Conservation (phyloP, 2,113 vertebrate species). For the Sebastes fasciatus region DNA sequence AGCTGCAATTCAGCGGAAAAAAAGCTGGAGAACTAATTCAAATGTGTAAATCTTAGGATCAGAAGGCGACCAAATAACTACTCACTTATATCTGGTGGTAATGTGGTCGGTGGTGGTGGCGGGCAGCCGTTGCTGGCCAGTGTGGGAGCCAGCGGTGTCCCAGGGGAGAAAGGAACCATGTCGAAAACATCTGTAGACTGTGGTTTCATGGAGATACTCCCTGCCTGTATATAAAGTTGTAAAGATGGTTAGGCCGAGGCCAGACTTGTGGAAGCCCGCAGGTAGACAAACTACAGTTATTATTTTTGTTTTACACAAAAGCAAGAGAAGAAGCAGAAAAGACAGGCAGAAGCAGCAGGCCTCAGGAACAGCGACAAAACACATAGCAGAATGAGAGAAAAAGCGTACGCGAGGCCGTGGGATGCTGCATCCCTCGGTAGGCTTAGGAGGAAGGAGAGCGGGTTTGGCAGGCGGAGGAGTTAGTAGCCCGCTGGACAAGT, state of each 20-base stretch:
- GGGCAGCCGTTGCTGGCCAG: conserved; percentile 92
- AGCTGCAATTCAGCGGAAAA: no score
- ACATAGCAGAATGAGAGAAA: conserved; percentile 6
- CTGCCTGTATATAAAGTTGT: conserved; percentile 81
- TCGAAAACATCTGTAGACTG: conserved; percentile 95
- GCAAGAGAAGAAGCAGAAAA: conserved; percentile 5
- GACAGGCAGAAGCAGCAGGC: conserved; percentile 43
- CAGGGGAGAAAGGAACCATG: conserved; percentile 97
- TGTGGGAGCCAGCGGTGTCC: conserved; percentile 88
- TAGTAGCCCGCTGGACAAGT: conserved; percentile 88
- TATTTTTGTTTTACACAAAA: background rate
- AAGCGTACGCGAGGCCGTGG: conserved; percentile 88
- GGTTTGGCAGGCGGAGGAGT: conserved; percentile 89
- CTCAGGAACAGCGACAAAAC: background rate
- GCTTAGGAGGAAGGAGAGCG: conserved; percentile 82
- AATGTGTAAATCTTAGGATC: background rate
- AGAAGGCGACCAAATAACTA: background rate
- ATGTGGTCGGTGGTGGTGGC: conserved; percentile 88
- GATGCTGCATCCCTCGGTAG: conserved; percentile 86
- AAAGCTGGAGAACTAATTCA: no score
- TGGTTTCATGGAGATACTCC: conserved; percentile 86
- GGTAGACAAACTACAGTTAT: background rate
- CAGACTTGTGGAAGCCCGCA: background rate
- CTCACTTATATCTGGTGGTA: conserved; percentile 93
- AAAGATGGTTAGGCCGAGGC: background rate